A percentile compares a stretch with the other conserved stretches of the same genome.
phyloP scores from a whole-genome alignment of 1,140 invertebrate species.

The Zaprionus kolodkinae region DNA sequence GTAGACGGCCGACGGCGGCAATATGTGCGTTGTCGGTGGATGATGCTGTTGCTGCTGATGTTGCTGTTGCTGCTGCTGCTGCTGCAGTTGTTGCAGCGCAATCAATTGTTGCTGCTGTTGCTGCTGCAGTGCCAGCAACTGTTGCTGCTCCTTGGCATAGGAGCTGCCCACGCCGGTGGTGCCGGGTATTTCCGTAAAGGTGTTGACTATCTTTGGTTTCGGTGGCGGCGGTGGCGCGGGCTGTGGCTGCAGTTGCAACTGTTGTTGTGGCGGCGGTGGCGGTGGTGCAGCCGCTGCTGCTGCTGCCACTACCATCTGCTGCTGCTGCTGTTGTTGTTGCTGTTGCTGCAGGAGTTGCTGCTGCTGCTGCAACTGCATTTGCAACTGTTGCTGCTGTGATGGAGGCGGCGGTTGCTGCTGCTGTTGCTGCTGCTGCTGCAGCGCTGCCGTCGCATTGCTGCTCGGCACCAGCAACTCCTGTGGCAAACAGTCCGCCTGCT shows the following conservation, averaged over 20 bases:
- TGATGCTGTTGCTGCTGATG: slow-evolving; percentile 73
- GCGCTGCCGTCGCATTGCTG: slow-evolving; percentile 21
- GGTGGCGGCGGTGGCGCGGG: slow-evolving; percentile 74
- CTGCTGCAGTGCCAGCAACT: slow-evolving; percentile 54
- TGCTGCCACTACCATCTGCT: slow-evolving; percentile 35
- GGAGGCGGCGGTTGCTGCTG: slow-evolving; percentile 39
- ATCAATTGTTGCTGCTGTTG: slow-evolving; percentile 69
- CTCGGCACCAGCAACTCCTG: slow-evolving; percentile 63
- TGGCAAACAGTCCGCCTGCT: slow-evolving; percentile 80
- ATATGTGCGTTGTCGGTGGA: slow-evolving; percentile 79
- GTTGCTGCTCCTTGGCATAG: slow-evolving; percentile 78
- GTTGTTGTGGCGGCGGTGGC: slow-evolving; percentile 27
- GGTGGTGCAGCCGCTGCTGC: slow-evolving; percentile 46
- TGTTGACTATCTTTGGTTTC: slow-evolving; percentile 82
- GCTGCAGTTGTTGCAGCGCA: slow-evolving; percentile 73
- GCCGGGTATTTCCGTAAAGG: slow-evolving; percentile 82
- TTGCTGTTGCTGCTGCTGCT: slow-evolving; percentile 64
- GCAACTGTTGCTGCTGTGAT: slow-evolving; percentile 38
- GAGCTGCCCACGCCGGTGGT: slow-evolving; percentile 81
- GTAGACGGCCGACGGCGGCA: slow-evolving; percentile 80
- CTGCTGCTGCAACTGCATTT: slow-evolving; percentile 43
- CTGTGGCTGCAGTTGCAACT: slow-evolving; percentile 47
- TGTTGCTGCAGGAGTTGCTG: slow-evolving; percentile 34
- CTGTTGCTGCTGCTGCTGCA: slow-evolving; percentile 40
- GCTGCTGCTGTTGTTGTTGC: slow-evolving; percentile 18